These are phyloP conservation scores for Nipponacmea schrenckii DNA, from an alignment of 2,888 invertebrate species.

Conservation along the genomic window DNA sequence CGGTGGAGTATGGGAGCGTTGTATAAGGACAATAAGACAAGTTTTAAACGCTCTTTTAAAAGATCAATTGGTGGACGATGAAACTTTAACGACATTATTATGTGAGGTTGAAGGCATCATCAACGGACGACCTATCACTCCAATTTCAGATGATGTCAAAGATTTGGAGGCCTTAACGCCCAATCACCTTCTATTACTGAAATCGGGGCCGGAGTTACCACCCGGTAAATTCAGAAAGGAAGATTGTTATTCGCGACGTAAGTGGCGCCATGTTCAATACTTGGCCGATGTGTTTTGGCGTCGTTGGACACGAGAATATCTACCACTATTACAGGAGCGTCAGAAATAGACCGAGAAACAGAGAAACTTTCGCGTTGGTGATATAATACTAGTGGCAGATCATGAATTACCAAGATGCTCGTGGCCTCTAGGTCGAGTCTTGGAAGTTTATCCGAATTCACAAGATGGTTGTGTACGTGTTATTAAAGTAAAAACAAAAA, in stretches of 20 bases:
- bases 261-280: too few relatives aligned
- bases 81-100: slow-evolving; percentile 21
- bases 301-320: slow-evolving; percentile 22
- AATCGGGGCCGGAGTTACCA: slow-evolving; percentile 13
- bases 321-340: slow-evolving; percentile 17
- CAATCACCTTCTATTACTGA: slow-evolving; percentile 23
- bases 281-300: slow-evolving; percentile 27
- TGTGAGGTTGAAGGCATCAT: slow-evolving; percentile 29
- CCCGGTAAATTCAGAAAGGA: slow-evolving; percentile 26
- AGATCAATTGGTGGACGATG: slow-evolving; percentile 22
- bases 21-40: slow-evolving; percentile 24
- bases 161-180: slow-evolving; percentile 26
- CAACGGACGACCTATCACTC: slow-evolving; percentile 26
- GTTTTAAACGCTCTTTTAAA: slow-evolving; percentile 19
- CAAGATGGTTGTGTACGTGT: slow-evolving; percentile 6
- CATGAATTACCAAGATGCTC: neutral
- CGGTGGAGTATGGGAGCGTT: slow-evolving; percentile 32
- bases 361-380: slow-evolving; percentile 5
- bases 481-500: neutral
- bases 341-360: slow-evolving; percentile 15
- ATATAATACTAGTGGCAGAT: slow-evolving; percentile 4
- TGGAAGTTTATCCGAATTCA: neutral
- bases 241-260: slow-evolving; percentile 25
- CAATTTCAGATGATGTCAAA: slow-evolving; percentile 11
- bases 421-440: slow-evolving; percentile 2